Base-by-base conservation (phyloP, 2,113 vertebrate species). In the Corythornis vintsioides region DNA sequence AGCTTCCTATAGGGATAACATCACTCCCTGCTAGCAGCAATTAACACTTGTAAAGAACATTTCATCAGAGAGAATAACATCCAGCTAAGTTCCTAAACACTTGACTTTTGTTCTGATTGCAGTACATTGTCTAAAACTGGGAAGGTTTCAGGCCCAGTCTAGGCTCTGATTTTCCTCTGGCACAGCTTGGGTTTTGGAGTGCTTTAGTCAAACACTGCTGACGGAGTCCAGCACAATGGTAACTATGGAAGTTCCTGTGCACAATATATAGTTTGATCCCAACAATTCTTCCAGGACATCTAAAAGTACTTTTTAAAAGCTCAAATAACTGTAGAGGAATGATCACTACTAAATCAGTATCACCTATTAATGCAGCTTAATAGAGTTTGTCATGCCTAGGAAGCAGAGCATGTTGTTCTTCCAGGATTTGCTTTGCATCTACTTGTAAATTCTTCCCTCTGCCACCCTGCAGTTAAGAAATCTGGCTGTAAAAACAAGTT, bases 401-500 rank as follows among this genome's bases (percentile, higher is more conserved):
- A 79, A 94, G 88, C 78, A 70, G 90, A 88, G 72, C 82, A 15
- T 31, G 87, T 60, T 42, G 91, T 70, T 88, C 79, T 89, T 80
- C 33, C 79, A 89, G 85, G 78, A 91, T 82, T 0, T 89, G 78
- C 88, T 95, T 89, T 79, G 67, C 85, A 89, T 70, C 60, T 50
- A 9, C 9, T 63, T 85, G 75, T 80, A 85, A 94, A 88, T 91
- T 85, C 90, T 85, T 85, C 85, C 64, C 82, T 63, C 50, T 92
- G 85, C 84, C 75, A 79, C 81, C 89, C 82, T 5, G 81, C 82
- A 94, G 94, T 88, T 83, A 57, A 38, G 89, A 94, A 93, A 92
- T 35, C 78, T 76, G 89, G 78, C 85, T 92, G 73, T 55, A 92
- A 83, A 95, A 96, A 94, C 93, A 91, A 93, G 91, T 93, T 92